Conservation (phyloP, 1,140 invertebrate genomes). For the Amyelois transitella region DNA sequence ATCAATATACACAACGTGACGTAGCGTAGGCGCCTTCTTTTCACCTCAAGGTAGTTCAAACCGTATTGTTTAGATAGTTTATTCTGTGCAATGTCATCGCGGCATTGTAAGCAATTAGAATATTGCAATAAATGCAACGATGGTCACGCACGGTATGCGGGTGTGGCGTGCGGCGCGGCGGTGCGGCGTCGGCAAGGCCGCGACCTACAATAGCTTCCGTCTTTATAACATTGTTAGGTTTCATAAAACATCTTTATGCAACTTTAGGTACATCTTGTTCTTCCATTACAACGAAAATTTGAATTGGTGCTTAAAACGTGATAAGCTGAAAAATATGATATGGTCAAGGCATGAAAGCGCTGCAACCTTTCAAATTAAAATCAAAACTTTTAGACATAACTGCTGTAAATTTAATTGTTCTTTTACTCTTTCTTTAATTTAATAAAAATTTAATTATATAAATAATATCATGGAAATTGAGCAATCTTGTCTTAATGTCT, state of each 20-base stretch:
- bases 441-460: no score
- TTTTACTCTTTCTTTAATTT: no score
- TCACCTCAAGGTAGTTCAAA: background rate
- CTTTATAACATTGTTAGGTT: constrained; percentile 5
- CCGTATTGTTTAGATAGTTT: background rate
- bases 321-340: no score
- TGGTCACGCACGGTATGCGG: constrained; percentile 17
- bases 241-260: background rate
- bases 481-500: no score
- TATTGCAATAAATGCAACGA: constrained; percentile 4
- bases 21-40: no score
- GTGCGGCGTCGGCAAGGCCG: constrained; percentile 48
- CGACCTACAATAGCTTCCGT: constrained; percentile 64
- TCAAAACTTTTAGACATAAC: no score
- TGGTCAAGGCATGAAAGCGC: no score
- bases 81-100: constrained; percentile 5
- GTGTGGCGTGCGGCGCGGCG: constrained; percentile 31
- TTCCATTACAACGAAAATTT: no score
- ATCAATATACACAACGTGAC: background rate
- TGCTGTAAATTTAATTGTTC: no score
- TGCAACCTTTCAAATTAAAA: no score
- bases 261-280: background rate
- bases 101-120: constrained; percentile 6
- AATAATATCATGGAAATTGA: no score
- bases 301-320: no score